These are phyloP conservation scores for Atethmia centrago DNA, from an alignment of 2,888 invertebrate genomes.

Conservation along the genomic window DNA sequence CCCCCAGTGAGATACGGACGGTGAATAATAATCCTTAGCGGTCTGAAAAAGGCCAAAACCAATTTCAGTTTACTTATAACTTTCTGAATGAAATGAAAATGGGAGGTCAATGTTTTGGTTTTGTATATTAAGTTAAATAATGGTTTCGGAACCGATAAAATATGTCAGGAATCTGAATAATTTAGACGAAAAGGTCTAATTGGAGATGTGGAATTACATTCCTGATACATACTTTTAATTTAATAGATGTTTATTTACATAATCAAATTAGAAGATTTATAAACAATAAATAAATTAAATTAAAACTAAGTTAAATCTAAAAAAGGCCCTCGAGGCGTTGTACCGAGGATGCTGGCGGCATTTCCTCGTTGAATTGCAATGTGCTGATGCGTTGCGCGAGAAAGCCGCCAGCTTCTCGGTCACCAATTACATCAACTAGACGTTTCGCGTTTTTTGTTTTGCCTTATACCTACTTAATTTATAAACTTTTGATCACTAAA, in stretches of 20 bases:
- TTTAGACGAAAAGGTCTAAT: background rate
- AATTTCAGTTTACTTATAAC: slow-evolving; percentile 50
- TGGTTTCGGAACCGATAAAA: slow-evolving; percentile 4
- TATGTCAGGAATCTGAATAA: slow-evolving; percentile 14
- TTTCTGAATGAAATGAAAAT: slow-evolving; percentile 44
- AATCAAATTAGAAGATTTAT: too few relatives aligned
- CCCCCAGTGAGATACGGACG: slow-evolving; percentile 6
- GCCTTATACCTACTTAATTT: background rate
- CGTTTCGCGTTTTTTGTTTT: too few relatives aligned
- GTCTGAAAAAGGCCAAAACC: slow-evolving; percentile 42
- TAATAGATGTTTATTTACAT: too few relatives aligned
- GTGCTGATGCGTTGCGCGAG: too few relatives aligned
- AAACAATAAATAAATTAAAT: too few relatives aligned
- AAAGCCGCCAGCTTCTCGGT: too few relatives aligned
- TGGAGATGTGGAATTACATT: background rate
- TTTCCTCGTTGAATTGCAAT: too few relatives aligned
- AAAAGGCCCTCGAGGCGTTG: too few relatives aligned
- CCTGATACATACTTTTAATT: too few relatives aligned
- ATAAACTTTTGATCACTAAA: background rate
- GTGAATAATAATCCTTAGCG: slow-evolving; percentile 47
- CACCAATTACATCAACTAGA: too few relatives aligned
- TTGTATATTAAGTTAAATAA: slow-evolving; percentile 32
- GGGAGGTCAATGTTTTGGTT: slow-evolving; percentile 1
- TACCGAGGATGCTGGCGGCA: too few relatives aligned
- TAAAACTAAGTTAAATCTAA: too few relatives aligned